phyloP scores from a whole-genome alignment of 2,113 vertebrate species.

The Poicephalus gulielmi region DNA sequence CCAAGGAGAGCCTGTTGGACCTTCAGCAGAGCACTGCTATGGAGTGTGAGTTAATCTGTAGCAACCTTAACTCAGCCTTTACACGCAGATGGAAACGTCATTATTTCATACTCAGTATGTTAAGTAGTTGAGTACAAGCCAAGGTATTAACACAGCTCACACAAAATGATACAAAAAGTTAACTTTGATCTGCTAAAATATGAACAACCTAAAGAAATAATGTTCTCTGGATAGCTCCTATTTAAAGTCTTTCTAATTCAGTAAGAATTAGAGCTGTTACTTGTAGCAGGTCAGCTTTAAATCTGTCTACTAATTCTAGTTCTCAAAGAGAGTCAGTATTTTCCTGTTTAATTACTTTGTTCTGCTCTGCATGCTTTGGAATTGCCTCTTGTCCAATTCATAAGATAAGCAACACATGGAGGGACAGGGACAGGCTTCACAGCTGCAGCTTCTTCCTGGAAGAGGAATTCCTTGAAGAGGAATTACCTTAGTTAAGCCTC shows the following conservation, averaged over 20 bases:
- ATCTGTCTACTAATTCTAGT: background rate
- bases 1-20: background rate
- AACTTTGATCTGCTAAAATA: background rate
- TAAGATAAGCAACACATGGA: accelerated
- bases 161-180: background rate
- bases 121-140: background rate
- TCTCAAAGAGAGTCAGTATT: background rate
- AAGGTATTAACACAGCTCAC: background rate
- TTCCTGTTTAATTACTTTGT: background rate
- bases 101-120: background rate
- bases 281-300: background rate
- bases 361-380: background rate
- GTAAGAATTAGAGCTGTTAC: background rate
- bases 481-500: background rate
- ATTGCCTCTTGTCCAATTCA: background rate
- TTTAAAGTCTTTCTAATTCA: background rate
- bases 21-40: background rate
- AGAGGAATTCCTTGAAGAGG: background rate
- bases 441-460: background rate
- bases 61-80: background rate
- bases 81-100: background rate
- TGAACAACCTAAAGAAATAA: background rate
- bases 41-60: background rate
- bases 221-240: background rate
- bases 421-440: background rate